Base-by-base conservation (phyloP, 2,888 invertebrate genomes). In the Urechis unicinctus region DNA sequence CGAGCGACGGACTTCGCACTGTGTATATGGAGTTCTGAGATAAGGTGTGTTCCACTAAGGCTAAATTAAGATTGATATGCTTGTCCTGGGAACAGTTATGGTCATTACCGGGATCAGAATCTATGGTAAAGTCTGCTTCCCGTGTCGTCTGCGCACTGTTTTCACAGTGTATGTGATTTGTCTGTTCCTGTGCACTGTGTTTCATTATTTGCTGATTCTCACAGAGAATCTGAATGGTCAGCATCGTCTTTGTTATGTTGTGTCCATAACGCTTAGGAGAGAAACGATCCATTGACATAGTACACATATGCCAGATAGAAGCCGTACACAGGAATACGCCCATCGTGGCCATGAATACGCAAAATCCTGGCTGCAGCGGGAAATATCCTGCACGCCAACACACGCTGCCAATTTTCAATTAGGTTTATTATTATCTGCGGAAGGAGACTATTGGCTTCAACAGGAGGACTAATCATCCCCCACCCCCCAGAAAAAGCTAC, bases 141-240 rank as follows among this genome's bases (percentile, higher is more conserved):
- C n/a, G n/a, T n/a, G n/a, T n/a, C n/a, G n/a, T n/a, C n/a, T n/a
- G n/a, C n/a, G n/a, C n/a, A n/a, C n/a, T n/a, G n/a, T n/a, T n/a
- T n/a, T n/a, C n/a, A n/a, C n/a, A n/a, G n/a, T n/a, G n/a, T n/a
- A 36, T 17, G 31, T 56, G 26, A 9, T 13, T 22, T 21, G 41
- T 22, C 29, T 59, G 59, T 22, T 60, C 52, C 17, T 43, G 52
- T 17, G 50, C 54, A 13, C 60, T 49, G n/a, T 46, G 59, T 29
- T 53, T 46, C 61, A 61, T 63, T 30, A 69, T 56, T 9, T 62
- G 63, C 53, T 77, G 75, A 78, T 93, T 92, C 62, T 87, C 81
- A 53, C 91, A 90, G 68, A 96, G 81, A 30, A 96, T 82, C 57
- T 88, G 84, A 21, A 94, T 91, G 0, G 96, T 96, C 66, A 93